Evolutionary conservation across 2,888 invertebrate genomes (phyloP).

Genomic region (Chamaedrilus cognettii): DNA sequence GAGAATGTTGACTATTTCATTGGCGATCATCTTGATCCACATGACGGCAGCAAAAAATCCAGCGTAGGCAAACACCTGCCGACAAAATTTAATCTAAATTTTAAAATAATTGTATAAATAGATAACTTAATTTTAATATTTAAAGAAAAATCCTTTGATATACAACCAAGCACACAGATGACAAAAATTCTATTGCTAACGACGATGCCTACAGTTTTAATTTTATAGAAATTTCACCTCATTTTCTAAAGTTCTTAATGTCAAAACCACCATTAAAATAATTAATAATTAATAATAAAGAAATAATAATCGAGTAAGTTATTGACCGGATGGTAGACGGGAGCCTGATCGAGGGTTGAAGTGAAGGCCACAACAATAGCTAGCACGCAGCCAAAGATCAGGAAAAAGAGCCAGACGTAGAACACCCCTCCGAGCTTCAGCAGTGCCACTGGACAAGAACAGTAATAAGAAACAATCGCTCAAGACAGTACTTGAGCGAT

Average conservation of each 20-base stretch:
- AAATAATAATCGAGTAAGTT: too few species aligned
- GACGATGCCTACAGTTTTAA: too few species aligned
- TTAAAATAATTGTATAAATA: constrained; percentile 9
- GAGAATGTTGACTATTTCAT: constrained; percentile 66
- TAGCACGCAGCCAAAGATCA: constrained; percentile 45
- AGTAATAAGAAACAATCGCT: too few species aligned
- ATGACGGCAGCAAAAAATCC: constrained; percentile 66
- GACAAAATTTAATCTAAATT: not conserved
- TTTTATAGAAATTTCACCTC: too few species aligned
- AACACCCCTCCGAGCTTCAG: constrained; percentile 43
- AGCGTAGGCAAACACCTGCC: constrained; percentile 63
- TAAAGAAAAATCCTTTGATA: too few species aligned
- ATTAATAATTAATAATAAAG: too few species aligned
- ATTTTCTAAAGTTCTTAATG: too few species aligned
- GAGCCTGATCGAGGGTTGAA: constrained; percentile 51
- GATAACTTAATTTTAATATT: too few species aligned
- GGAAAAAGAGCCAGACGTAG: constrained; percentile 50
- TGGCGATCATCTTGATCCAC: constrained; percentile 67
- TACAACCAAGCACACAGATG: too few species aligned
- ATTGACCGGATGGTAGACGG: constrained; percentile 58
- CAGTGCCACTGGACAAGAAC: constrained; percentile 26
- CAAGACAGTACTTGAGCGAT: too few species aligned
- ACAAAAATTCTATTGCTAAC: too few species aligned
- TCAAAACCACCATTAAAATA: too few species aligned
- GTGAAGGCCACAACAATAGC: constrained; percentile 53